Evolutionary conservation across 2,797 vertebrate species (phyloP).

Genomic region (Schizopygopsis malacanthus): DNA sequence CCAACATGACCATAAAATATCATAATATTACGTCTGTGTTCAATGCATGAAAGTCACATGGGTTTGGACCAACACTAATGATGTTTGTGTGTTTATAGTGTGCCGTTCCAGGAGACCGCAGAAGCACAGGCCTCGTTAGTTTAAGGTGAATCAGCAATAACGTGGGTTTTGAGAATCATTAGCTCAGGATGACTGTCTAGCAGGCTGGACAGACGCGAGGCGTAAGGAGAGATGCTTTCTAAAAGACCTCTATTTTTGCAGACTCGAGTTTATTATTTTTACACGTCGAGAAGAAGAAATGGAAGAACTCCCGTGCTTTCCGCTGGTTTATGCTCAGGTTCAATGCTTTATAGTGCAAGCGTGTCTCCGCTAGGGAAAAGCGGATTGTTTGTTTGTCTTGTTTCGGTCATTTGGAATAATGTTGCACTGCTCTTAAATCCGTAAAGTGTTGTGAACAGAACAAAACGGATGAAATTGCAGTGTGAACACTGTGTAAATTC

Average conservation of each 20-base stretch:
- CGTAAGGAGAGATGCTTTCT: slow-evolving; percentile 53
- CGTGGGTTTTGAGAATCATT: slow-evolving; percentile 52
- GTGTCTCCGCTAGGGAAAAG: slow-evolving; percentile 68
- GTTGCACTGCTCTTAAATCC: not conserved
- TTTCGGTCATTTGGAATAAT: slow-evolving; percentile 6
- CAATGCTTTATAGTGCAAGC: slow-evolving; percentile 65
- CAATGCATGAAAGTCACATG: not conserved
- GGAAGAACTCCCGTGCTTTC: slow-evolving; percentile 49
- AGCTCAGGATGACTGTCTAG: slow-evolving; percentile 76
- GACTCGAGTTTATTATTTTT: slow-evolving; percentile 53
- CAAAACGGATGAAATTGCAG: not conserved
- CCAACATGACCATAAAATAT: not conserved
- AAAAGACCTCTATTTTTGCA: slow-evolving; percentile 62
- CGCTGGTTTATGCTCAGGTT: slow-evolving; percentile 73
- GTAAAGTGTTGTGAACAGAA: not conserved
- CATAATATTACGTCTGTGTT: not conserved
- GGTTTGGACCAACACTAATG: not conserved
- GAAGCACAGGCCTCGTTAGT: slow-evolving; percentile 53
- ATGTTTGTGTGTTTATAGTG: slow-evolving; percentile 20
- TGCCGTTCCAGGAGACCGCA: slow-evolving; percentile 30
- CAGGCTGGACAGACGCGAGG: slow-evolving; percentile 74
- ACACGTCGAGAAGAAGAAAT: slow-evolving; percentile 6
- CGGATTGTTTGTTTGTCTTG: not conserved
- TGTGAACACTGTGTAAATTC: not conserved
- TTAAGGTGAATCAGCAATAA: slow-evolving; percentile 74